These are phyloP conservation scores for Cygnus atratus DNA, from an alignment of 2,113 vertebrate species.

Conservation along the genomic window DNA sequence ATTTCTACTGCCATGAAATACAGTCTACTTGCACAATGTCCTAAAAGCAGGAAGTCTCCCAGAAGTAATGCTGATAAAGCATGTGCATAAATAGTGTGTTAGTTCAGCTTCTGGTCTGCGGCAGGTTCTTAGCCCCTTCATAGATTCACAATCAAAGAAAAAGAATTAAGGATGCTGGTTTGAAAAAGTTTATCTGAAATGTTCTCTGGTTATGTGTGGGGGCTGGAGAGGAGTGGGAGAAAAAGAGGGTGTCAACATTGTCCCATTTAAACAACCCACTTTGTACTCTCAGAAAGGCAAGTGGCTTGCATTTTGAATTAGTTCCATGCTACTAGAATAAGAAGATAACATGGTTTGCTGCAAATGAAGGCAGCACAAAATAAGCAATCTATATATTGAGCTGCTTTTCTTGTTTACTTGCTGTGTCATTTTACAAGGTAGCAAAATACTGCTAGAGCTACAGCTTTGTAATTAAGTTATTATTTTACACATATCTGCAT, in stretches of 20 bases:
- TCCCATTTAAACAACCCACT: background rate
- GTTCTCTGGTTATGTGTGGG: background rate
- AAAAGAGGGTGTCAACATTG: background rate
- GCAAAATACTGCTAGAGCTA: background rate
- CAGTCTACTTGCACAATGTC: background rate
- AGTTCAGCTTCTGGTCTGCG: background rate
- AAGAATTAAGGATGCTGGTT: background rate
- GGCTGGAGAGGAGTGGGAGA: background rate
- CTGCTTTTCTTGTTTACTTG: background rate
- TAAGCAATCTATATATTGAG: background rate
- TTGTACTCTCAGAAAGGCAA: background rate
- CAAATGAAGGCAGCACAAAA: background rate
- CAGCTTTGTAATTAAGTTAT: background rate
- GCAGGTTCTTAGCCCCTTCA: background rate
- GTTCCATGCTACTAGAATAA: background rate
- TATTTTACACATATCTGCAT: constrained; percentile 12
- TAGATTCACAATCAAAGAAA: background rate
- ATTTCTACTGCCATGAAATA: constrained; percentile 1
- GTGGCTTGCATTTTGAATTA: background rate
- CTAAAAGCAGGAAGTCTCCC: background rate
- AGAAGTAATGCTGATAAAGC: background rate
- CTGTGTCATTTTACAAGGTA: background rate
- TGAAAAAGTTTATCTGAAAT: background rate
- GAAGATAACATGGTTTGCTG: background rate
- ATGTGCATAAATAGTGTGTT: background rate